These are phyloP conservation scores for Argya squamiceps DNA, from an alignment of 2,797 vertebrate genomes.

Conservation along the genomic window DNA sequence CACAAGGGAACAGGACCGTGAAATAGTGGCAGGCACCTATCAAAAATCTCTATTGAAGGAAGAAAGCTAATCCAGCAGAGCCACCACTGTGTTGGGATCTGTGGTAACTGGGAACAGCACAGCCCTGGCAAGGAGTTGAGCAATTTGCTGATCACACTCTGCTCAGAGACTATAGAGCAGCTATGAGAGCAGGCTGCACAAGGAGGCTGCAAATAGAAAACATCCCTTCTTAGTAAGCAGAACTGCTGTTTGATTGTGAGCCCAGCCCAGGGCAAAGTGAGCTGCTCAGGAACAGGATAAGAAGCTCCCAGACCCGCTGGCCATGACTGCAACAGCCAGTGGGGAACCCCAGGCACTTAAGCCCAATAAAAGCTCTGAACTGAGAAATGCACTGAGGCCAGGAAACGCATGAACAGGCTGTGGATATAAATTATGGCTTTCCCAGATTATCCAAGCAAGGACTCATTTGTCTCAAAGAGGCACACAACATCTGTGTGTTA, in stretches of 20 bases:
- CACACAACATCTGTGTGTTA: not conserved
- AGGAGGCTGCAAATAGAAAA: not conserved
- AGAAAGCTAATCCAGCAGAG: not conserved
- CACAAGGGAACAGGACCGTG: not conserved
- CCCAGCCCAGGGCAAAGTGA: rapidly evolving
- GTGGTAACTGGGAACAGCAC: rapidly evolving
- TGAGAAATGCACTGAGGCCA: not conserved
- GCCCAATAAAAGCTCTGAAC: not conserved
- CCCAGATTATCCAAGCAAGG: not conserved
- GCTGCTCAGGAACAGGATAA: rapidly evolving
- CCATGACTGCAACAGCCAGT: not conserved
- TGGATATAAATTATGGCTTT: not conserved
- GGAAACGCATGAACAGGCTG: not conserved
- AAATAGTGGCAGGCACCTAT: not conserved
- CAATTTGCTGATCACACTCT: not conserved
- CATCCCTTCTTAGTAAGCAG: not conserved
- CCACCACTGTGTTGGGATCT: rapidly evolving
- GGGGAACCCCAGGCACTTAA: not conserved
- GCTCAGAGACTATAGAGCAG: rapidly evolving
- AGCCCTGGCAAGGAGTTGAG: not conserved
- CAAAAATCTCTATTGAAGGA: not conserved
- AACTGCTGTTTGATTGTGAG: not conserved
- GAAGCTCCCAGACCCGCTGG: not conserved
- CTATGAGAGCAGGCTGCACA: not conserved
- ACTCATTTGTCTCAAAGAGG: not conserved